These are phyloP conservation scores for Phataginus tetradactyla DNA, from an alignment of 2,797 vertebrate species.

Conservation along the genomic window DNA sequence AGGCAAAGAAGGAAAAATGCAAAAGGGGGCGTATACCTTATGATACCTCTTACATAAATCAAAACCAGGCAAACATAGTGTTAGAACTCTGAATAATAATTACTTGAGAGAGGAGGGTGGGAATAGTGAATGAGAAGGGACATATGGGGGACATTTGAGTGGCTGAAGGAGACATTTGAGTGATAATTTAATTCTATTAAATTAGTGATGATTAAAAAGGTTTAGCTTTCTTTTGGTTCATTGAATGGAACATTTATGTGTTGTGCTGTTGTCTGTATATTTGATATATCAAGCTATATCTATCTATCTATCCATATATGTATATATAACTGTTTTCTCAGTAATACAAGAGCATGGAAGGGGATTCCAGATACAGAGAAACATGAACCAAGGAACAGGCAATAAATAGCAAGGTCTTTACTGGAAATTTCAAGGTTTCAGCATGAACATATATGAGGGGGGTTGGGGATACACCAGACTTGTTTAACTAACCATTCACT, in stretches of 20 bases:
- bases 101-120: background rate
- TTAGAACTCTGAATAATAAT: background rate
- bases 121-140: background rate
- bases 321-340: background rate
- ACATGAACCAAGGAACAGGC: background rate
- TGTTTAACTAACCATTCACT: background rate
- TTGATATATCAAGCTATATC: background rate
- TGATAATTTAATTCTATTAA: background rate
- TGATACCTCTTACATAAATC: background rate
- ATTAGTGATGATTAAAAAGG: background rate
- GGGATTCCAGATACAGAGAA: background rate
- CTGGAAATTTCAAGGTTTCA: background rate
- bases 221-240: background rate
- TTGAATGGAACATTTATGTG: background rate
- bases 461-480: too few relatives aligned
- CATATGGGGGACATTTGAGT: background rate
- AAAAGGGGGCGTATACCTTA: background rate
- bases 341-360: background rate
- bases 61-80: background rate
- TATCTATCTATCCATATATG: too few relatives aligned
- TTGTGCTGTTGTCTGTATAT: background rate
- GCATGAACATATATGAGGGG: background rate
- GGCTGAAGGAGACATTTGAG: background rate
- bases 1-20: background rate
- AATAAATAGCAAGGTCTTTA: background rate